A percentile compares a stretch with the other conserved stretches of the same genome.
These are phyloP conservation scores for Brenthis hecate DNA, from an alignment of 2,888 invertebrate genomes.

Conservation along the genomic window DNA sequence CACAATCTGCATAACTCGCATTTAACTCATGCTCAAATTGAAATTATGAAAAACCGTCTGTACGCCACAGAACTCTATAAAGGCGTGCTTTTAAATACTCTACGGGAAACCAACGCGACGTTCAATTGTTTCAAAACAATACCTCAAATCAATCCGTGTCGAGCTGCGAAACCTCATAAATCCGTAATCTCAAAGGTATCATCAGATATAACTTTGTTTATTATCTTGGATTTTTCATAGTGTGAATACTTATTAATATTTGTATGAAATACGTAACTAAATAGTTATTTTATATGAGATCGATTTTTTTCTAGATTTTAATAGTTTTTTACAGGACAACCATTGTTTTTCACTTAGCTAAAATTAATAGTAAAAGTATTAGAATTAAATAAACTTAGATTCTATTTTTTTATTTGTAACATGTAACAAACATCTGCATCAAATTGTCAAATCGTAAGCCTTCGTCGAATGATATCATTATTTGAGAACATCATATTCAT, in stretches of 20 bases:
- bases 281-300: background rate
- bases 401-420: too few relatives aligned
- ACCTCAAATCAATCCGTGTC: constrained; percentile 44
- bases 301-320: background rate
- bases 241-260: background rate
- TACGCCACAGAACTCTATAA: constrained; percentile 1
- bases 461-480: too few relatives aligned
- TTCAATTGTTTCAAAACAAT: constrained; percentile 33
- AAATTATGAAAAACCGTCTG: background rate
- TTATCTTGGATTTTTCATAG: constrained; percentile 42
- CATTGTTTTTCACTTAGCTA: too few relatives aligned
- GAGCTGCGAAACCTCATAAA: constrained; percentile 56
- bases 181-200: constrained; percentile 57
- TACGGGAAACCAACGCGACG: background rate
- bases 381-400: too few relatives aligned
- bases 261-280: background rate
- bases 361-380: too few relatives aligned
- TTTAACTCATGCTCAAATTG: background rate
- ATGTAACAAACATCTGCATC: too few relatives aligned
- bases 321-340: too few relatives aligned
- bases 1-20: too few relatives aligned
- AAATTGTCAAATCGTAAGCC: too few relatives aligned
- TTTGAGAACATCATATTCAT: too few relatives aligned
- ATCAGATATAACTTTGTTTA: constrained; percentile 69
- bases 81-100: constrained; percentile 9